Evolutionary conservation across 2,797 vertebrate genomes (phyloP).

Genomic region (Cheirogaleus major): DNA sequence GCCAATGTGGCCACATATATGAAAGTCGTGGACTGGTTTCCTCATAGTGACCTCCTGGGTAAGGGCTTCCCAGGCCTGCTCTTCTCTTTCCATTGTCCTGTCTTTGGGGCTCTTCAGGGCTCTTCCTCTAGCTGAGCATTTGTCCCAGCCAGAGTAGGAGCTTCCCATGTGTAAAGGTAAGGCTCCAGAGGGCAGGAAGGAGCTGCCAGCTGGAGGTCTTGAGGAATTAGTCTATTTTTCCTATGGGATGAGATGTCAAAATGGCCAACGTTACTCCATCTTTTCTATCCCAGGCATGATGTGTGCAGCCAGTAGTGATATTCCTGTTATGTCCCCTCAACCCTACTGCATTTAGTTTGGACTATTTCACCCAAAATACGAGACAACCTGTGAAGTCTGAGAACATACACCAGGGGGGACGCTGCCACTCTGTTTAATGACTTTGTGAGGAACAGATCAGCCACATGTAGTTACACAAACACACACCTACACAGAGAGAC

Average conservation of each 20-base stretch:
- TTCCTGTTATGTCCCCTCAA: neutral
- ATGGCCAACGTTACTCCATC: neutral
- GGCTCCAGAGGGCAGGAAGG: neutral
- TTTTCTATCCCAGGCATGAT: neutral
- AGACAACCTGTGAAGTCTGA: neutral
- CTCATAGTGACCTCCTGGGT: conserved; percentile 85
- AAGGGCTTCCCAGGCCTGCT: neutral
- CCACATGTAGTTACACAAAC: neutral
- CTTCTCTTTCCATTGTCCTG: neutral
- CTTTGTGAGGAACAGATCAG: neutral
- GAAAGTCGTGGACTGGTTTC: conserved; percentile 82
- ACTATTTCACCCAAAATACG: neutral
- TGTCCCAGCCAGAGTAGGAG: neutral
- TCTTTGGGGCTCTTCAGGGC: neutral
- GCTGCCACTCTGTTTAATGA: neutral
- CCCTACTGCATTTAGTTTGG: neutral
- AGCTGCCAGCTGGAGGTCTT: neutral
- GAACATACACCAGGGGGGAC: too few species aligned
- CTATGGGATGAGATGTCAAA: neutral
- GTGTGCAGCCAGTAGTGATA: neutral
- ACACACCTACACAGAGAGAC: neutral
- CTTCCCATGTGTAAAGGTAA: neutral
- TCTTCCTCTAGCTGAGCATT: too few species aligned
- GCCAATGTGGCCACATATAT: conserved; percentile 80
- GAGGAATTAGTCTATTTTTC: neutral